These are phyloP conservation scores for Cephus pulcher DNA, from an alignment of 2,888 invertebrate genomes.

Conservation along the genomic window DNA sequence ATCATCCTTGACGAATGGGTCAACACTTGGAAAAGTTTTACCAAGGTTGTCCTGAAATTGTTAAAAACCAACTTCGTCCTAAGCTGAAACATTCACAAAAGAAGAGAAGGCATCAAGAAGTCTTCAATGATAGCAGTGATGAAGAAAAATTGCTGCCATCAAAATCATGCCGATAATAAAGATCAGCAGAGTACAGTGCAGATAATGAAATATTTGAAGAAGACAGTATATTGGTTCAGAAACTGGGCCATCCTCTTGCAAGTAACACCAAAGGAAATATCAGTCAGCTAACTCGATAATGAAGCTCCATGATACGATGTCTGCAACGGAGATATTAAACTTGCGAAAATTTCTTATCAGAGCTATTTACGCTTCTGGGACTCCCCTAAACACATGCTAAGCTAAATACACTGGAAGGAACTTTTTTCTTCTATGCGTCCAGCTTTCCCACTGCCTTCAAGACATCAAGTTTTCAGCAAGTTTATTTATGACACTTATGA, in stretches of 20 bases:
- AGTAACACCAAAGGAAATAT: no score
- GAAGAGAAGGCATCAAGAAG: no score
- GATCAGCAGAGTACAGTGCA: no score
- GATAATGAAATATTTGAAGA: no score
- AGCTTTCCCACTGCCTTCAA: constrained; percentile 8
- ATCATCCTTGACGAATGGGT: constrained; percentile 2
- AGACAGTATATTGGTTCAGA: no score
- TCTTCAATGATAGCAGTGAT: no score
- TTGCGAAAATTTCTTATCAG: not conserved
- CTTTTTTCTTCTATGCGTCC: constrained; percentile 3
- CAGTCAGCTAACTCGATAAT: not conserved
- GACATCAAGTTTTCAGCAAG: not conserved
- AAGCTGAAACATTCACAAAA: not conserved
- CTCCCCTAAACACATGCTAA: constrained; percentile 1
- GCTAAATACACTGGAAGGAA: constrained; percentile 4
- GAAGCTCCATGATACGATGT: not conserved
- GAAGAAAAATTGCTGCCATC: no score
- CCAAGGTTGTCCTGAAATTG: not conserved
- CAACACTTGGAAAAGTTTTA: not conserved
- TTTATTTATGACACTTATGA: not conserved
- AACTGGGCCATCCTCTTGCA: no score
- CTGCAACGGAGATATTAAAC: not conserved
- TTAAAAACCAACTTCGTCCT: not conserved
- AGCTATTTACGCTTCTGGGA: constrained; percentile 12
- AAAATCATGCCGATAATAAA: no score